A percentile compares a stretch with the other conserved stretches of the same genome.
These are phyloP conservation scores for Drosophila melanica DNA, from an alignment of 1,140 invertebrate genomes.

Conservation along the genomic window DNA sequence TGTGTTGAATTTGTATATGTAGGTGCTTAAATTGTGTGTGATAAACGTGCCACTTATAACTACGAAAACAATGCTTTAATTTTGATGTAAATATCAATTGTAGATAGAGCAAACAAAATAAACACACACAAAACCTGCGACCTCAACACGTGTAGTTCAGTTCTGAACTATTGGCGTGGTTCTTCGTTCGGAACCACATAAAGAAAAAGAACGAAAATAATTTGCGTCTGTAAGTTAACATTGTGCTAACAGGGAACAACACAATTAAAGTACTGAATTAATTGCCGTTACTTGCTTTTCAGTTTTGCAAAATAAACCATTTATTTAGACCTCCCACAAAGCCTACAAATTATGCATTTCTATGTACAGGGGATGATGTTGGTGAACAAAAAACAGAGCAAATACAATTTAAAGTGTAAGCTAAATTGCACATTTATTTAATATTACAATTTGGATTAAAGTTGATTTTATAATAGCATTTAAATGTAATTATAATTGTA, in stretches of 20 bases:
- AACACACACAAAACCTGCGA: conserved; percentile 13
- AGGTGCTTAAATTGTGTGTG: conserved; percentile 9
- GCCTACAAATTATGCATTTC: too few relatives aligned
- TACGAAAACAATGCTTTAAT: conserved; percentile 23
- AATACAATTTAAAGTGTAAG: neutral
- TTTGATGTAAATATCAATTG: conserved; percentile 47
- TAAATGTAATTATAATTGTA: neutral
- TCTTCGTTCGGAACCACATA: neutral
- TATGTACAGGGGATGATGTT: too few relatives aligned
- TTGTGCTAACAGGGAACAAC: neutral
- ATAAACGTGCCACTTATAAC: conserved; percentile 26
- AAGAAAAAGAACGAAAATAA: neutral
- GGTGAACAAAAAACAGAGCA: neutral
- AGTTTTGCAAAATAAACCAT: neutral
- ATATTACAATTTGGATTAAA: neutral
- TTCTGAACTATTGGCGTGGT: conserved; percentile 9
- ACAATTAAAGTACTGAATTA: neutral
- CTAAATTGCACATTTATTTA: neutral
- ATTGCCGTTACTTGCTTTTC: neutral
- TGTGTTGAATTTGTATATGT: conserved; percentile 26
- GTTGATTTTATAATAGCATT: neutral
- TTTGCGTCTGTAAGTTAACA: conserved; percentile 11
- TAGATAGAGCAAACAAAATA: conserved; percentile 40
- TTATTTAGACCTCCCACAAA: too few relatives aligned
- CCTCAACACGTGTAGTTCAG: conserved; percentile 44